Conservation (phyloP, 2,797 vertebrate genomes). For the Steatocranus sp. region DNA sequence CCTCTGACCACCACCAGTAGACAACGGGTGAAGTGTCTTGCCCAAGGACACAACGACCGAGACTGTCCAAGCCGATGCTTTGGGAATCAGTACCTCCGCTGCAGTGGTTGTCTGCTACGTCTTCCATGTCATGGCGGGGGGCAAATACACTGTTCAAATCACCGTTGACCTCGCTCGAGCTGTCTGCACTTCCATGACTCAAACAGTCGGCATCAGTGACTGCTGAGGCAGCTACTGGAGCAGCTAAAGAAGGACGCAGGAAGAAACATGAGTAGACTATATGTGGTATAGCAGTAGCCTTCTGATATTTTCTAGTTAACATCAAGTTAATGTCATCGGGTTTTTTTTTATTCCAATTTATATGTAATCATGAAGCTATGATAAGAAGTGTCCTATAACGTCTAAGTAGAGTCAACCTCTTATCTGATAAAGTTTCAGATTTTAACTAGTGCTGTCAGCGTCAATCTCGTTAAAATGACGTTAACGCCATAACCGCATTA, state of each 20-base stretch:
- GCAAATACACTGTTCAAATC: constrained; percentile 82
- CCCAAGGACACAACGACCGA: no score
- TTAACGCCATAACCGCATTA: accelerated
- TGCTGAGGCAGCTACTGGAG: constrained; percentile 37
- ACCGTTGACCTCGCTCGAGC: constrained; percentile 82
- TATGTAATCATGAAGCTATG: background rate
- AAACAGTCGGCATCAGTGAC: constrained; percentile 82
- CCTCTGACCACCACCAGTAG: no score
- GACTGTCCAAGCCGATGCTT: background rate
- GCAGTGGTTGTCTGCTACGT: constrained; percentile 79
- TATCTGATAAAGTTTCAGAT: accelerated
- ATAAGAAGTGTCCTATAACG: background rate
- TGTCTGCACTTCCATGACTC: constrained; percentile 88
- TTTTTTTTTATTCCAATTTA: accelerated
- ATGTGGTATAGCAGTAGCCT: background rate
- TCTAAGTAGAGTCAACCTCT: accelerated
- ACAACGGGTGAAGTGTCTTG: no score
- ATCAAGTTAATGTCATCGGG: accelerated
- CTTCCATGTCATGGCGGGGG: constrained; percentile 77
- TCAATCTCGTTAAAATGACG: accelerated
- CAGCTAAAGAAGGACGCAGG: constrained; percentile 6
- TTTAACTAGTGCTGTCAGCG: accelerated
- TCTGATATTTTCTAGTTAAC: background rate
- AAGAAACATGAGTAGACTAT: background rate
- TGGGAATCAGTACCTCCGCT: constrained; percentile 79